These are phyloP conservation scores for Dascyllus trimaculatus DNA, from an alignment of 2,113 vertebrate species.

Conservation along the genomic window DNA sequence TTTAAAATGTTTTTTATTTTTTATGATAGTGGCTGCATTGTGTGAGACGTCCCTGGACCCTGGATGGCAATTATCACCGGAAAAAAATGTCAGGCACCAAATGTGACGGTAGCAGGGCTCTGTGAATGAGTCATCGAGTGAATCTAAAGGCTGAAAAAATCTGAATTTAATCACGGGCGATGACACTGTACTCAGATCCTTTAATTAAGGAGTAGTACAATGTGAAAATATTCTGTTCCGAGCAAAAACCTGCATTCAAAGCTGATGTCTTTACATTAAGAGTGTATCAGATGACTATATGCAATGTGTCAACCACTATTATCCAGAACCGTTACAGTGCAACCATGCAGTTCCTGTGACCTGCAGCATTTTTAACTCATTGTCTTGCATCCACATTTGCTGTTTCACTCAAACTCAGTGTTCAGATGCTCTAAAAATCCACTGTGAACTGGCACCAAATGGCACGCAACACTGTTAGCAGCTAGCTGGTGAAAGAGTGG, in stretches of 20 bases:
- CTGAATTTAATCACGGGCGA: background rate
- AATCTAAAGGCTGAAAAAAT: constrained; percentile 11
- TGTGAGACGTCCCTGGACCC: background rate
- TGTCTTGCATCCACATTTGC: background rate
- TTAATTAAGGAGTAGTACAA: no score
- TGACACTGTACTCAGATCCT: no score
- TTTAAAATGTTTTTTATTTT: no score
- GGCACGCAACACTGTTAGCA: background rate
- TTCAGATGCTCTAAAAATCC: background rate
- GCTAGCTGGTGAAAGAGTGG: background rate
- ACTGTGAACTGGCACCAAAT: background rate
- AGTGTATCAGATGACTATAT: background rate
- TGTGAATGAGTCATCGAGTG: constrained; percentile 27
- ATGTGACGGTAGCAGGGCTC: constrained; percentile 4
- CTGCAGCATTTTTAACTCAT: background rate
- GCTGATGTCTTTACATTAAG: background rate
- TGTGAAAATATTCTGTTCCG: background rate
- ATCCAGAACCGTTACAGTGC: background rate
- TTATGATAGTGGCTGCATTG: constrained; percentile 10
- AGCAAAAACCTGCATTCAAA: no score
- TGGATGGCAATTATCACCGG: constrained; percentile 6
- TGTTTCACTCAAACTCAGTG: background rate
- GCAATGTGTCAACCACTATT: background rate
- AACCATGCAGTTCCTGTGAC: background rate
- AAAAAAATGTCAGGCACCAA: constrained; percentile 13